These are phyloP conservation scores for Aegotheles bennettii DNA, from an alignment of 2,113 vertebrate genomes.

Conservation along the genomic window DNA sequence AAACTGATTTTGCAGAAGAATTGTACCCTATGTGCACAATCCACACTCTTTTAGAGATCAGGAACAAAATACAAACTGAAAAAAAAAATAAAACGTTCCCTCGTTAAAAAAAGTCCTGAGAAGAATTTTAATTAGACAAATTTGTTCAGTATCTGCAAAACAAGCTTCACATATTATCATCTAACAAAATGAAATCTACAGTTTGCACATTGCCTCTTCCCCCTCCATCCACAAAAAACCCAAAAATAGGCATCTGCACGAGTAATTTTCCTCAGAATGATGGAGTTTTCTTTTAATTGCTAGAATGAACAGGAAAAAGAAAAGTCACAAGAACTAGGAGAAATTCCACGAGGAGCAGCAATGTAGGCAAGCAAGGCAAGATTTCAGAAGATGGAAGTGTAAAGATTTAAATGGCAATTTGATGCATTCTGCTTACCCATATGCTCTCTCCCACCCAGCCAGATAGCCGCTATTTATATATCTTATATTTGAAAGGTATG, in stretches of 20 bases:
- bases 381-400: constrained; percentile 35
- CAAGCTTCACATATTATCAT: not conserved
- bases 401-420: constrained; percentile 49
- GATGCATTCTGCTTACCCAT: constrained; percentile 48
- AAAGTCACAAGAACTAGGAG: constrained; percentile 20
- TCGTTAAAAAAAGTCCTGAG: not conserved
- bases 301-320: not conserved
- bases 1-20: not conserved
- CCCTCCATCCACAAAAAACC: not conserved
- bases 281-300: constrained; percentile 42
- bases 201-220: constrained; percentile 7
- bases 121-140: constrained; percentile 15
- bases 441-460: constrained; percentile 48
- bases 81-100: not conserved
- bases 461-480: constrained; percentile 27
- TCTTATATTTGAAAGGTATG: constrained; percentile 29
- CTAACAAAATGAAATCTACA: not conserved
- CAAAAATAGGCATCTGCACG: not conserved
- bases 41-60: not conserved
- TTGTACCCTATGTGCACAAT: not conserved
- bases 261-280: not conserved
- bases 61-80: not conserved
- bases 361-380: constrained; percentile 29
- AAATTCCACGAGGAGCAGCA: constrained; percentile 34
- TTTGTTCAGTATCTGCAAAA: not conserved